phyloP scores from a whole-genome alignment of 2,888 invertebrate species.

The Prosopocoilus inquinatus region DNA sequence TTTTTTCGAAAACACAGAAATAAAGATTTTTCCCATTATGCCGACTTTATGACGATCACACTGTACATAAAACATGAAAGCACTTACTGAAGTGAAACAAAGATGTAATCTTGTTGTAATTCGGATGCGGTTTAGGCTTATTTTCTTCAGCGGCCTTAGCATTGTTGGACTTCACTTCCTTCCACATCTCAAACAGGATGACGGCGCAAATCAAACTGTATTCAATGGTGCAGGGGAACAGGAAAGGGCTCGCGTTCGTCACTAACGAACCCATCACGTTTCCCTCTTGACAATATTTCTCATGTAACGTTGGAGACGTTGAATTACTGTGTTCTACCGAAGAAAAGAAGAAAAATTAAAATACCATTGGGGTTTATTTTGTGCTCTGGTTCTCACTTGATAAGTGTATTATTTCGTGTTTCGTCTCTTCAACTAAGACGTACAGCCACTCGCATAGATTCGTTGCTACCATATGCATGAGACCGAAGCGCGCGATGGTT shows the following conservation, averaged over 20 bases:
- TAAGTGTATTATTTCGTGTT: constrained; percentile 79
- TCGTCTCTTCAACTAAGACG: constrained; percentile 83
- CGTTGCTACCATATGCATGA: constrained; percentile 93
- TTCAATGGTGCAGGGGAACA: constrained; percentile 93
- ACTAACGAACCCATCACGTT: constrained; percentile 64
- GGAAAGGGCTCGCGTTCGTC: constrained; percentile 88
- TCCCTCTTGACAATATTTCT: constrained; percentile 32
- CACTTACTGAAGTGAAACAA: constrained; percentile 19
- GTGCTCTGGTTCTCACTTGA: constrained; percentile 37
- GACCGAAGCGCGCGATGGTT: constrained; percentile 78
- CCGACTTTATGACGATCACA: too few relatives aligned
- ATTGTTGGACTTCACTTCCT: constrained; percentile 58
- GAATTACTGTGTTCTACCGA: background rate
- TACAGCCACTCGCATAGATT: constrained; percentile 92
- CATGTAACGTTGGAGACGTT: background rate
- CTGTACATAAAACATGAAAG: background rate
- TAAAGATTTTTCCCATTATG: too few relatives aligned
- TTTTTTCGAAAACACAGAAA: too few relatives aligned
- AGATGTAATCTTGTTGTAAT: constrained; percentile 14
- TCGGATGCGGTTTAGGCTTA: constrained; percentile 58
- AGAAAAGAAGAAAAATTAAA: background rate
- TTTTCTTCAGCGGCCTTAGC: background rate
- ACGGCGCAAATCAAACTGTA: constrained; percentile 95
- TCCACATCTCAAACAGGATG: constrained; percentile 95
- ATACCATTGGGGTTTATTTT: background rate